Base-by-base conservation (phyloP, 2,888 invertebrate genomes). In the Acanthococcus lagerstroemiae region DNA sequence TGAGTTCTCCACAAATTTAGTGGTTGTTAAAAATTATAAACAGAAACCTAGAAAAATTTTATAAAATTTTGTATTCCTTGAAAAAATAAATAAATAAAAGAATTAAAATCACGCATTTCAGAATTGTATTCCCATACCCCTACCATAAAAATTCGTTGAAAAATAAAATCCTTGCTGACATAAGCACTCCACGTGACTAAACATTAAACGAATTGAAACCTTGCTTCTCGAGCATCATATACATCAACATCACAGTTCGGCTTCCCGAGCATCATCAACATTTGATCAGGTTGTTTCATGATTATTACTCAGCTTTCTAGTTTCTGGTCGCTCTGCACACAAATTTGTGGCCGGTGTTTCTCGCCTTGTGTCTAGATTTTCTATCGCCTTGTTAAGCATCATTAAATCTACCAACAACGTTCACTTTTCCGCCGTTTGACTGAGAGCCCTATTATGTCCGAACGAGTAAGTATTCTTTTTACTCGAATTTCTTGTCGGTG, bases 291-390 rank as follows among this genome's bases (percentile, higher is more conserved):
- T 48, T 48, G 17, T 5, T 48, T 48, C 48, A 48, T 48, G 48
- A 48, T 48, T 48, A 9, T 48, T 48, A 48, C 48, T 48, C 48
- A 48, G 48, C 48, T 48, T 48, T 48, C n/a, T n/a, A n/a, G n/a
- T n/a, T n/a, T n/a, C n/a, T n/a, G n/a, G n/a, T n/a, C n/a, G n/a
- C n/a, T n/a, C n/a, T n/a, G n/a, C n/a, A n/a, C n/a, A n/a, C n/a
- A n/a, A n/a, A n/a, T n/a, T n/a, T n/a, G n/a, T n/a, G n/a, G n/a
- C n/a, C n/a, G n/a, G n/a, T n/a, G n/a, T 48, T 17, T 9, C 6
- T 48, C 48, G 48, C 48, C 6, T 48, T 9, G n/a, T 48, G n/a
- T 48, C 48, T 17, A 48, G 6, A 9, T 9, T 6, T 6, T 48
- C 48, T 48, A 48, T 48, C n/a, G 48, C 48, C n/a, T 48, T 17